Evolutionary conservation across 2,113 vertebrate genomes (phyloP).

Genomic region (Cavia aperea): DNA sequence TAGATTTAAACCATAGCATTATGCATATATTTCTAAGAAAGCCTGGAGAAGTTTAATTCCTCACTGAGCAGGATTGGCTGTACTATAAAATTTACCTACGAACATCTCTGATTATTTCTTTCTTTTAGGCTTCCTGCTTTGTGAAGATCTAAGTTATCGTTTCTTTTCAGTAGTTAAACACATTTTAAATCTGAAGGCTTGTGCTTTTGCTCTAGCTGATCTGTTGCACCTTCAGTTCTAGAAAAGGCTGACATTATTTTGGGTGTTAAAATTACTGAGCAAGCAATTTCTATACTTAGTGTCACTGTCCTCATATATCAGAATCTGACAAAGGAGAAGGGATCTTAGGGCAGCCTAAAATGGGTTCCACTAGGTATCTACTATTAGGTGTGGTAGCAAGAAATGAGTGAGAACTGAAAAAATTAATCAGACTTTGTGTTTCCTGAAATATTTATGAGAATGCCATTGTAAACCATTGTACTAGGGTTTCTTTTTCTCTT

Average conservation of each 20-base stretch:
- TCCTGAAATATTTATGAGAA: constrained; percentile 31
- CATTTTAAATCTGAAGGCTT: neutral
- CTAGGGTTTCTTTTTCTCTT: neutral
- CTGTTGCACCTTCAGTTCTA: neutral
- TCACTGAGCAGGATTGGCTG: neutral
- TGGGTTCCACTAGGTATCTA: neutral
- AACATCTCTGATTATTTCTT: neutral
- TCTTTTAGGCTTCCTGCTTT: neutral
- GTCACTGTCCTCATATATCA: neutral
- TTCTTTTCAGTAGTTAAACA: neutral
- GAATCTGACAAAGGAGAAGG: neutral
- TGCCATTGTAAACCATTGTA: neutral
- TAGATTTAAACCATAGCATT: neutral
- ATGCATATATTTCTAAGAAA: neutral
- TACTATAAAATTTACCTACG: neutral
- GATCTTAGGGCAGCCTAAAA: neutral
- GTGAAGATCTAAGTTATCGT: neutral
- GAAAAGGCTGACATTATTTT: constrained; percentile 4
- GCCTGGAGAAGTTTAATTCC: neutral
- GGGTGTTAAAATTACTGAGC: neutral
- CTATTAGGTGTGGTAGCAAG: neutral
- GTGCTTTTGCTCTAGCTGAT: neutral
- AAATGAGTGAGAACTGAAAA: constrained; percentile 16
- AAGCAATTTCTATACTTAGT: neutral
- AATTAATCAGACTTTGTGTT: neutral